Base-by-base conservation (phyloP, 2,113 vertebrate genomes). In the Trinectes maculatus region DNA sequence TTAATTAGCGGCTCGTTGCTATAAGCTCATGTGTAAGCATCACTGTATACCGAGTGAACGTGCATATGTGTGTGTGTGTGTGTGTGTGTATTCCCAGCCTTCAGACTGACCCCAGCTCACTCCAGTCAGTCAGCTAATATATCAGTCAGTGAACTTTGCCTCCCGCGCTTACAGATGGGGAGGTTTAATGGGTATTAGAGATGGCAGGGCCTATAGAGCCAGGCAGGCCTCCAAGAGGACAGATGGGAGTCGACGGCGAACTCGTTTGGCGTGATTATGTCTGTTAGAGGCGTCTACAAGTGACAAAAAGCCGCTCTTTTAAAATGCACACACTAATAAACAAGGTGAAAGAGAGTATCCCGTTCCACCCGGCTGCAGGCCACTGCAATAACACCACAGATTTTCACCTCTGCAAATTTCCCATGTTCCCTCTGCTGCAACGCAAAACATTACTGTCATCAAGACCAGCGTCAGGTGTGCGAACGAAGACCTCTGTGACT, bases 381-480 rank as follows among this genome's bases (percentile, higher is more conserved):
- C 48, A 73, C 69, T 65, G 56, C 37, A 55, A 72, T 81, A 84
- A 76, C 56, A 62, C 60, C 36, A 59, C 59, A 49, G 24, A 77
- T 83, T 77, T 78, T 56, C 74, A 72, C 55, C 47, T 78, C 59
- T 61, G 80, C 71, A 69, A 73, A 75, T 78, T 68, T 77, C 71
- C 54, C 74, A 67, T n/a, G 49, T 76, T 75, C 58, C 63, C 51
- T 85, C 51, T 51, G 31, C 52, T 66, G 53, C 70, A 84, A 85
- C 86, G 59, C 74, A 85, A 86, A 85, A 88, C 74, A 73, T 85
- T 66, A 87, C 85, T 84, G 75, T 63, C 29, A 49, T 86, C 85
- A 91, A 90, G 88, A 87, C 84, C 85, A 77, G 67, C 66, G 69
- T 80, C 68, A 87, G 79, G 72, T 82, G 71, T 80, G 72, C 28